A percentile compares a stretch with the other conserved stretches of the same genome.
Conservation (phyloP, 2,113 vertebrate genomes). For the Hemibagrus wyckioides region DNA sequence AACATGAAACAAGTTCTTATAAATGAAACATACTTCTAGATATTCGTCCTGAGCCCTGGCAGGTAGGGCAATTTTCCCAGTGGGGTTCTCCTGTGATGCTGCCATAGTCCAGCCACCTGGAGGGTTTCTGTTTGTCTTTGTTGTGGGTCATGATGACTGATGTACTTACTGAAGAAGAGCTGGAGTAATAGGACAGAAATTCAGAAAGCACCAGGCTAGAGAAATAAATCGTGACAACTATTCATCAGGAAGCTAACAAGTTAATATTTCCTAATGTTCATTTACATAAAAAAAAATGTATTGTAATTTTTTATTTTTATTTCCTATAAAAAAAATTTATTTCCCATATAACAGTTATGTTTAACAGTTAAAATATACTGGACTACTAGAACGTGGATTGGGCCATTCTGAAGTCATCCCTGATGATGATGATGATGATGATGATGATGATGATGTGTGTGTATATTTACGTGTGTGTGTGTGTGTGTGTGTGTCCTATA, state of each 20-base stretch:
- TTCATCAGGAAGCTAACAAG: not conserved
- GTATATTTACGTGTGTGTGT: too few relatives aligned
- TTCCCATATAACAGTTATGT: too few relatives aligned
- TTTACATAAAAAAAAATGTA: not conserved
- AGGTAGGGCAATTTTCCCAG: constrained; percentile 76
- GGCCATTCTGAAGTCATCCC: not conserved
- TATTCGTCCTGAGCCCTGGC: constrained; percentile 81
- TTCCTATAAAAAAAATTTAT: too few relatives aligned
- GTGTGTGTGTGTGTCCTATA: too few relatives aligned
- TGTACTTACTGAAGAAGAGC: constrained; percentile 17
- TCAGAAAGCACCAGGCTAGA: not conserved
- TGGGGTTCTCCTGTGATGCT: constrained; percentile 22
- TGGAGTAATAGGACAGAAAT: constrained; percentile 28
- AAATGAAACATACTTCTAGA: constrained; percentile 69
- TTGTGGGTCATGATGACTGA: constrained; percentile 44
- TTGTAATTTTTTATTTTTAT: not conserved
- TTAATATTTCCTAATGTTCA: not conserved
- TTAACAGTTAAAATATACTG: not conserved
- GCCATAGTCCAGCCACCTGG: constrained; percentile 61
- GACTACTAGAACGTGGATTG: not conserved
- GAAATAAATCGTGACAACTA: not conserved
- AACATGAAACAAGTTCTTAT: not conserved
- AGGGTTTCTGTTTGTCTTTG: constrained; percentile 38
- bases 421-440: too few relatives aligned
- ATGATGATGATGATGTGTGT: too few relatives aligned